Percentiles rank a stretch among this genome's conserved stretches.
phyloP scores from a whole-genome alignment of 2,797 vertebrate genomes.

The Fistularia commersonii region DNA sequence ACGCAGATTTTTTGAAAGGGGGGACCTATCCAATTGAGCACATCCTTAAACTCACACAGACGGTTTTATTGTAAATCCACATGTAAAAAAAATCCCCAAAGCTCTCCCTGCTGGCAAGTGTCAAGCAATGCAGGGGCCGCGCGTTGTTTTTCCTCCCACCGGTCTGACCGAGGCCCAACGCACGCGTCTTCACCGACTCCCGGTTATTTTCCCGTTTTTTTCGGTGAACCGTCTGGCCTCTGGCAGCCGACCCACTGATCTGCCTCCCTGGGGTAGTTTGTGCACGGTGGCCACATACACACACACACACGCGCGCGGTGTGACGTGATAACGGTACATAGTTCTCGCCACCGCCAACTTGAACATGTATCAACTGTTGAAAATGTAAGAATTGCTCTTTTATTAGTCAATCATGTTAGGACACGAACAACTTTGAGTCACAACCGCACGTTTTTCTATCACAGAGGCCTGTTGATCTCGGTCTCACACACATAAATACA shows the following conservation, averaged over 20 bases:
- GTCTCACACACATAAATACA: too few species aligned
- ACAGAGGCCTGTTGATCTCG: too few species aligned
- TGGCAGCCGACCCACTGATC: too few species aligned
- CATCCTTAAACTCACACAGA: too few species aligned
- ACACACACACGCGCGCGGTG: constrained; percentile 7
- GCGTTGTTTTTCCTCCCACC: constrained; percentile 19
- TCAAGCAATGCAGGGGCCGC: constrained; percentile 36
- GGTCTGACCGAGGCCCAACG: constrained; percentile 11
- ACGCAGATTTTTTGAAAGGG: background rate
- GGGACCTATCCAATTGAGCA: too few species aligned
- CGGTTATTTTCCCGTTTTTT: too few species aligned
- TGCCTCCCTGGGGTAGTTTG: too few species aligned
- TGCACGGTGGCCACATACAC: too few species aligned
- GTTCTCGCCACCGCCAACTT: background rate
- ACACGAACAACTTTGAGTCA: background rate
- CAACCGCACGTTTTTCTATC: too few species aligned
- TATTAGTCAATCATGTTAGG: too few species aligned
- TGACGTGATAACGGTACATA: constrained; percentile 8
- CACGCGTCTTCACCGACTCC: constrained; percentile 18
- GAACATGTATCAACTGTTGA: constrained; percentile 4
- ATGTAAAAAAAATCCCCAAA: constrained; percentile 30
- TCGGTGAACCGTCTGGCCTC: constrained; percentile 43
- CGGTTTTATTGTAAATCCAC: constrained; percentile 1
- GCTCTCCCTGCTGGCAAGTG: constrained; percentile 60
- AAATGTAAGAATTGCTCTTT: background rate